phyloP scores from a whole-genome alignment of 2,113 vertebrate species.

The Laterallus jamaicensis region DNA sequence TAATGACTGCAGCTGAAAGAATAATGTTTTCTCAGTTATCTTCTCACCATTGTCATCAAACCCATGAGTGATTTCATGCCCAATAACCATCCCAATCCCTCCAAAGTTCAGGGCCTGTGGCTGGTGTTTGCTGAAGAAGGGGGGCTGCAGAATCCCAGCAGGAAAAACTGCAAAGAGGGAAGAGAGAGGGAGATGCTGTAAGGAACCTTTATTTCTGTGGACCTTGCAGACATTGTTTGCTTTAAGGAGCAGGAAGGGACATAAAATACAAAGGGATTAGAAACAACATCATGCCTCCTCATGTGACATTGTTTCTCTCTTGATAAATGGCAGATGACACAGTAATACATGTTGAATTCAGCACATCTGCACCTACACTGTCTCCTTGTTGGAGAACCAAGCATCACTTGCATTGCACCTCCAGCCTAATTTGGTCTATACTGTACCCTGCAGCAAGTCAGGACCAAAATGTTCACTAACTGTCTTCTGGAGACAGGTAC shows the following conservation, averaged over 20 bases:
- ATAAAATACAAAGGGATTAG: not conserved
- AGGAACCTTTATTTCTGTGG: not conserved
- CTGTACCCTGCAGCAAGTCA: not conserved
- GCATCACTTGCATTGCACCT: not conserved
- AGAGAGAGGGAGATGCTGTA: not conserved
- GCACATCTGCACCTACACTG: not conserved
- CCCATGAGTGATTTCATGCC: slow-evolving; percentile 95
- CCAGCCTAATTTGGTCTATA: not conserved
- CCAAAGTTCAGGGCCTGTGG: slow-evolving; percentile 94
- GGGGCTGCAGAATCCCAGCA: slow-evolving; percentile 95
- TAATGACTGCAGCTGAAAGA: not conserved
- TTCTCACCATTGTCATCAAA: slow-evolving; percentile 95
- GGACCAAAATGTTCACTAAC: not conserved
- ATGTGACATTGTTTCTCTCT: not conserved
- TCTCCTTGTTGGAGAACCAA: not conserved
- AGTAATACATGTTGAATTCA: slow-evolving; percentile 18
- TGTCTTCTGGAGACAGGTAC: not conserved
- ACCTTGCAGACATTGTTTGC: not conserved
- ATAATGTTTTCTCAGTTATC: not conserved
- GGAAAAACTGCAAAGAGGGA: slow-evolving; percentile 86
- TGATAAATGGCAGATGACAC: not conserved
- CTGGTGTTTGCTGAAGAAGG: slow-evolving; percentile 95
- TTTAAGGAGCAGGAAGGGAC: not conserved
- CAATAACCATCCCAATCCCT: slow-evolving; percentile 97
- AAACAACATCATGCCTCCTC: not conserved